A percentile compares a stretch with the other conserved stretches of the same genome.
Evolutionary conservation across 2,888 invertebrate genomes (phyloP).

Genomic region (Choreutis nemorana): DNA sequence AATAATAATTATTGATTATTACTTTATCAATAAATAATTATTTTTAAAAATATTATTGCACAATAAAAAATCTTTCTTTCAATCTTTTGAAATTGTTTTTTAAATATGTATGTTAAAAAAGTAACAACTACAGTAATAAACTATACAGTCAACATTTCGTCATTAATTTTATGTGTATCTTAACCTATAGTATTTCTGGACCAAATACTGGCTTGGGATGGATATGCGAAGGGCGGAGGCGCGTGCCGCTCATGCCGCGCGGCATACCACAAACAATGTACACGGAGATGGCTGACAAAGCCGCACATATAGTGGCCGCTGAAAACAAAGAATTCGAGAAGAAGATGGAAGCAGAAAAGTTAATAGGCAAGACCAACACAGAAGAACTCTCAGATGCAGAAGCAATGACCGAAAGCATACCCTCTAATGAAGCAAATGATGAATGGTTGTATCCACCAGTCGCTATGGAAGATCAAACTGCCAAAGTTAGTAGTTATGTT

Average conservation of each 20-base stretch:
- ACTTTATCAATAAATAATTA: constrained; percentile 9
- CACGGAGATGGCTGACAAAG: constrained; percentile 83
- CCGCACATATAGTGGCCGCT: constrained; percentile 58
- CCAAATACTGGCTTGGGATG: constrained; percentile 78
- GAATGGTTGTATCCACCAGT: constrained; percentile 40
- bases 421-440: constrained; percentile 32
- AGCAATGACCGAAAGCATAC: constrained; percentile 29
- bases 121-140: constrained; percentile 3
- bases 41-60: constrained; percentile 6
- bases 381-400: constrained; percentile 36
- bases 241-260: constrained; percentile 83
- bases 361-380: constrained; percentile 35
- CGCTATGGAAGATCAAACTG: constrained; percentile 53
- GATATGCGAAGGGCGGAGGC: constrained; percentile 86
- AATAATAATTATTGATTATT: not conserved
- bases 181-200: constrained; percentile 64
- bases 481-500: constrained; percentile 34
- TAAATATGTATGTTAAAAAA: constrained; percentile 8
- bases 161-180: constrained; percentile 4
- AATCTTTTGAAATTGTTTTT: constrained; percentile 25
- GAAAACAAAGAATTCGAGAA: constrained; percentile 47
- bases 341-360: constrained; percentile 41
- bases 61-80: constrained; percentile 3
- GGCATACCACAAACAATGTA: constrained; percentile 87
- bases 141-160: constrained; percentile 1